Evolutionary conservation across 1,140 invertebrate species (phyloP).

Genomic region (Danaus plexippus): DNA sequence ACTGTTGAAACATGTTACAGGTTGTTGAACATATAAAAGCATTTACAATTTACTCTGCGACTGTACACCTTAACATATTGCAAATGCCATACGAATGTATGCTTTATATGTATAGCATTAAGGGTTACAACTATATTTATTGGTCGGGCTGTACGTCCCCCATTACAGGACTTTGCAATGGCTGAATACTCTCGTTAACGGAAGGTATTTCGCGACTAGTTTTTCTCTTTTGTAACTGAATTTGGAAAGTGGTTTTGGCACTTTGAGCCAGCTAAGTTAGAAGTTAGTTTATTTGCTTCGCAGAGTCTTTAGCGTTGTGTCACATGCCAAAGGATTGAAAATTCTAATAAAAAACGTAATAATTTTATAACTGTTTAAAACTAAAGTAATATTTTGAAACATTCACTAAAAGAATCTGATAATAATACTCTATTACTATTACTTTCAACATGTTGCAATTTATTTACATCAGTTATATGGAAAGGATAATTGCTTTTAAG

Average conservation of each 20-base stretch:
- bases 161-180: conserved; percentile 23
- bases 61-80: conserved; percentile 8
- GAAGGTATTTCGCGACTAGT: conserved; percentile 23
- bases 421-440: too few species aligned
- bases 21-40: conserved; percentile 22
- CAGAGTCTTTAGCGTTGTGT: too few species aligned
- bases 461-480: too few species aligned
- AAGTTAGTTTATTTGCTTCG: conserved; percentile 10
- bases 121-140: background rate
- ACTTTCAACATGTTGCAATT: too few species aligned
- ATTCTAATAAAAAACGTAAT: too few species aligned
- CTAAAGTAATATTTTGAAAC: too few species aligned
- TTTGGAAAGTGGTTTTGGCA: conserved; percentile 24
- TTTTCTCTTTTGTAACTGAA: conserved; percentile 25
- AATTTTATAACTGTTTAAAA: too few species aligned
- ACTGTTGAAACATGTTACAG: conserved; percentile 21
- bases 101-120: background rate
- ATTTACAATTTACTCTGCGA: conserved; percentile 21
- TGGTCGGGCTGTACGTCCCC: conserved; percentile 12
- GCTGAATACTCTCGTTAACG: conserved; percentile 24
- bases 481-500: background rate
- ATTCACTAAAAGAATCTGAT: too few species aligned
- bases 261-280: conserved; percentile 17
- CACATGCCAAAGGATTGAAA: too few species aligned
- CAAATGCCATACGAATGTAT: conserved; percentile 2